Percentiles rank a stretch among this genome's conserved stretches.
These are phyloP conservation scores for Apis dorsata DNA, from an alignment of 1,140 invertebrate species.

Conservation along the genomic window DNA sequence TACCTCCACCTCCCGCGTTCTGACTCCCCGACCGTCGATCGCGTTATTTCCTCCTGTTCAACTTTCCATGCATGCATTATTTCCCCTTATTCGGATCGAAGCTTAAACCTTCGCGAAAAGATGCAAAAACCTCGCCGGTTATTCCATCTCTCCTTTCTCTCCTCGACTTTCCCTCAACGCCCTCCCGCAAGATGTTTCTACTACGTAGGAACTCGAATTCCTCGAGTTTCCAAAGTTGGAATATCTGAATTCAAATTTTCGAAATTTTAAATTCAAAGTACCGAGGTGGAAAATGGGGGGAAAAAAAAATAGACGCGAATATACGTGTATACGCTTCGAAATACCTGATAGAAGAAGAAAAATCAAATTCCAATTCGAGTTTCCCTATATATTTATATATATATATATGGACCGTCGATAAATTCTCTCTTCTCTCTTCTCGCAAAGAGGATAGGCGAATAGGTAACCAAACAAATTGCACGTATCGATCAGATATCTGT, in stretches of 20 bases:
- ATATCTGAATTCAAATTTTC: neutral
- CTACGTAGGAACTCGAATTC: neutral
- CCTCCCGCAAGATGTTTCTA: neutral
- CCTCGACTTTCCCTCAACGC: neutral
- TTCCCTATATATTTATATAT: neutral
- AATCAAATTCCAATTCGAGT: neutral
- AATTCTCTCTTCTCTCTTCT: too few species aligned
- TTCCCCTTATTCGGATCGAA: constrained; percentile 3
- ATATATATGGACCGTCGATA: neutral
- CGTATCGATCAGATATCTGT: neutral
- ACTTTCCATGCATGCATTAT: constrained; percentile 23
- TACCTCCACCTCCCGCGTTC: neutral
- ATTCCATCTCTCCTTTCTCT: neutral
- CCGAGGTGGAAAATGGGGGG: too few species aligned
- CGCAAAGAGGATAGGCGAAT: too few species aligned
- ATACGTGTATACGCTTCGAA: too few species aligned
- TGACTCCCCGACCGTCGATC: constrained; percentile 12
- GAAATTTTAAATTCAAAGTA: neutral
- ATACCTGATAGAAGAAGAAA: neutral
- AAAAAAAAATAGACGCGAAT: too few species aligned
- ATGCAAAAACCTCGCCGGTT: neutral
- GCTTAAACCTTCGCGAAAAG: neutral
- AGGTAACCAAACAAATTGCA: too few species aligned
- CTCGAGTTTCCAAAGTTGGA: neutral
- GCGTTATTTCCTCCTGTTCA: neutral